Evolutionary conservation across 1,140 invertebrate species (phyloP), one percentile per base, ranked within the genome.

Genomic region (Phortica variegata): DNA sequence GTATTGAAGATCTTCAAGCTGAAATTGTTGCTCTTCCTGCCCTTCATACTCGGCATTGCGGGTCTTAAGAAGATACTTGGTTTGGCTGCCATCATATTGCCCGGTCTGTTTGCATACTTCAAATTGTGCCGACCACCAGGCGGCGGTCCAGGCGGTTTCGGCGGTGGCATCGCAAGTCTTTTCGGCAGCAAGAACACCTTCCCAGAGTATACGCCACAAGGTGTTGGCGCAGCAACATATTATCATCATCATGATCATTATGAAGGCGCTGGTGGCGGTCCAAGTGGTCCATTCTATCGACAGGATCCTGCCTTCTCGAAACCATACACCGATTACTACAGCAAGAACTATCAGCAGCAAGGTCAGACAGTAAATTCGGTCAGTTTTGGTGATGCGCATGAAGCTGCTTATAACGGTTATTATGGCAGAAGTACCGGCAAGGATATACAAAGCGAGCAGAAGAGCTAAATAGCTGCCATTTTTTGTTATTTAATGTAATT

Each of bases 1-100:
- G 83, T 91, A 42, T 70, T 91, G 46, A 91, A 91, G 71, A 79
- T 91, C 37, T 91, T 91, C 81, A 91, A 91, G 72, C 60, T 91
- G 60, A 91, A 91, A 58, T 76, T 91, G 13, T 77, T 91, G 1
- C 78, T 91, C 3, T 89, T 91, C 77, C 68, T 91, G 61, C 89
- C 89, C 2, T 79, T 91, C 50, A 89, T 91, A 39, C 78, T 91
- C 20, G 88, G 89, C 9, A 75, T 91, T 47, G 88, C 85, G 7
- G 89, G 88, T 16, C 88, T 91, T 63, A 90, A 91, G 76, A 91
- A 91, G 59, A 82, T 91, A 61, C 79, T 91, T 2, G 87, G 86
- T 23, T 85, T 91, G 62, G 76, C 88, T 59, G 87, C 87, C 16
- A 82, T 91, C 31, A 80, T 89, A 17, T 77, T 91, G 50, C 88